Evolutionary conservation across 1,140 invertebrate species (phyloP).

Genomic region (Drosophila saltans): DNA sequence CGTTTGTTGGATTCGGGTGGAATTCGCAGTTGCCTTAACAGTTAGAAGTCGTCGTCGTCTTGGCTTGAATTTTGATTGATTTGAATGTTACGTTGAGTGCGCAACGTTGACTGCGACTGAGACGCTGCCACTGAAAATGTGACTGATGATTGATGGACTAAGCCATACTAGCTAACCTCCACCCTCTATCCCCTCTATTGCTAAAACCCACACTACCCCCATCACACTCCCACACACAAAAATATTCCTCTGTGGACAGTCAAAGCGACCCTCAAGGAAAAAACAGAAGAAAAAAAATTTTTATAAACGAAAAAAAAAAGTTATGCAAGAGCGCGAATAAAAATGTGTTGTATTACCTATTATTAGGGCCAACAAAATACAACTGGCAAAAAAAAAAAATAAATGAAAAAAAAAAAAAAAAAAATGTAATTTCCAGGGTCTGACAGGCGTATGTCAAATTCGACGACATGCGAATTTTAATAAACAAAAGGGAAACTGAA

Average conservation of each 20-base stretch:
- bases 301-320: constrained; percentile 15
- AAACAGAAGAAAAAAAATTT: constrained; percentile 18
- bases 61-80: constrained; percentile 73
- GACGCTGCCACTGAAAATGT: constrained; percentile 49
- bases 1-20: constrained; percentile 16
- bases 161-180: constrained; percentile 39
- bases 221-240: neutral
- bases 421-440: constrained; percentile 69
- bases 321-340: constrained; percentile 45
- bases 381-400: constrained; percentile 15
- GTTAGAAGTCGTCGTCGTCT: constrained; percentile 57
- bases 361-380: constrained; percentile 31
- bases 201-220: neutral
- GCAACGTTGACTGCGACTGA: constrained; percentile 36
- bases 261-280: constrained; percentile 33
- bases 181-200: neutral
- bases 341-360: constrained; percentile 36
- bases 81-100: constrained; percentile 81
- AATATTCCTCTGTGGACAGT: constrained; percentile 31
- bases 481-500: constrained; percentile 38
- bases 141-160: constrained; percentile 82
- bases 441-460: constrained; percentile 77
- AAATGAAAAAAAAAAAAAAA: constrained; percentile 31
- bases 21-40: constrained; percentile 31
- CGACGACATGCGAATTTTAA: constrained; percentile 77